Base-by-base conservation (phyloP, 2,797 vertebrate genomes). In the Chromis chromis region DNA sequence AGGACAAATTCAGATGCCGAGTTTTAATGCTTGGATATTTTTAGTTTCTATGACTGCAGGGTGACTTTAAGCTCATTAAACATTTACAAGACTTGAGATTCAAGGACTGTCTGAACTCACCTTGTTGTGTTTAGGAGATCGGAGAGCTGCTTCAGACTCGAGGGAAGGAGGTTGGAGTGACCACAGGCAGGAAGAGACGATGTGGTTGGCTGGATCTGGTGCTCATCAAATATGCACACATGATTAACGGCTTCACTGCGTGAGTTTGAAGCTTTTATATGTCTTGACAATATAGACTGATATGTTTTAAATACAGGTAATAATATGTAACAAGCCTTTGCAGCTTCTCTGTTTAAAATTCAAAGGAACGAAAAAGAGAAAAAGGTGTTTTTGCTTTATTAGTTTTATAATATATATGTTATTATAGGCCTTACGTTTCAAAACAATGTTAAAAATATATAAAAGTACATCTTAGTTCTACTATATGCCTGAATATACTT, bases 171-270 rank as follows among this genome's bases (percentile, higher is more conserved):
- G 95, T 97, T 77, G 98, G 97, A 24, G 98, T 99, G 89, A 99
- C 98, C 70, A 99, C 98, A 6, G 98, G 98, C 77, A 96, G 98
- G 77, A 98, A 96, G 91, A 96, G 98, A 87, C 94, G 98, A 86
- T 99, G 98, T 65, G 98, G 98, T 88, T 99, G 98, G 98, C 93
- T 99, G 88, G 98, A 99, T 90, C 94, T 99, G 17, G 96, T 99
- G 88, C 95, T 95, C 81, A 94, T 99, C 81, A 97, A 94, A 96
- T 99, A 99, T 1, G 97, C 97, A 72, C 97, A 99, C 84, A 99
- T 99, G 98, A 99, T 99, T 76, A 99, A 99, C 67, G 98, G 97
- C 74, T 99, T 99, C 89, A 99, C 97, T 19, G 98, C 98, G 98
- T 99, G 90, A 96, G 98, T 97, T 36, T 56, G 0, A 31, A 48